phyloP scores from a whole-genome alignment of 2,888 invertebrate species.

The Caradrina clavipalpis region DNA sequence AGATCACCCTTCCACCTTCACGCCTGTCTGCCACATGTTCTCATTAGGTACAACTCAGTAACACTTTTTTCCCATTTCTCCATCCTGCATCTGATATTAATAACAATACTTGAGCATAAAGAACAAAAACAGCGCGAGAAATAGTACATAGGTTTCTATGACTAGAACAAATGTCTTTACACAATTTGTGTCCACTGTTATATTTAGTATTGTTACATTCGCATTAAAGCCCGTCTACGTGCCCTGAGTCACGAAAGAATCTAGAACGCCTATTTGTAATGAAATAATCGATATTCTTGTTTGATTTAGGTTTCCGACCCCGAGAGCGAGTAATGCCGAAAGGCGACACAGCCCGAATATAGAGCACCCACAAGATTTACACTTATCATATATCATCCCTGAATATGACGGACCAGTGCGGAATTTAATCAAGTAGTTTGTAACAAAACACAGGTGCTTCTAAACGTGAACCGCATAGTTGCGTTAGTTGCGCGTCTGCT shows the following conservation, averaged over 20 bases:
- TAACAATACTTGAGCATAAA: too few relatives aligned
- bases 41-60: too few relatives aligned
- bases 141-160: neutral
- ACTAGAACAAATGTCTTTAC: neutral
- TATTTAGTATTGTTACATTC: conserved; percentile 23
- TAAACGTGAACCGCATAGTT: conserved; percentile 68
- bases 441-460: conserved; percentile 72
- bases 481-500: conserved; percentile 61
- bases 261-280: conserved; percentile 60
- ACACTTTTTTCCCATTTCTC: too few relatives aligned
- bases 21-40: too few relatives aligned
- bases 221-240: conserved; percentile 28
- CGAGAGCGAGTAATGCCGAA: conserved; percentile 25
- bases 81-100: too few relatives aligned
- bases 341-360: conserved; percentile 52
- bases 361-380: conserved; percentile 60
- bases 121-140: too few relatives aligned
- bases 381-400: conserved; percentile 65
- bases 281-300: conserved; percentile 66
- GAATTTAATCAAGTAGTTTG: conserved; percentile 73
- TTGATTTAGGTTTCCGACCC: conserved; percentile 55
- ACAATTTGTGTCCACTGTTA: conserved; percentile 12
- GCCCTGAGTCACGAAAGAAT: conserved; percentile 28
- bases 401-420: conserved; percentile 64
- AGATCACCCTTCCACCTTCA: too few relatives aligned